Conservation (phyloP, 2,113 vertebrate genomes). For the Diadophis punctatus region DNA sequence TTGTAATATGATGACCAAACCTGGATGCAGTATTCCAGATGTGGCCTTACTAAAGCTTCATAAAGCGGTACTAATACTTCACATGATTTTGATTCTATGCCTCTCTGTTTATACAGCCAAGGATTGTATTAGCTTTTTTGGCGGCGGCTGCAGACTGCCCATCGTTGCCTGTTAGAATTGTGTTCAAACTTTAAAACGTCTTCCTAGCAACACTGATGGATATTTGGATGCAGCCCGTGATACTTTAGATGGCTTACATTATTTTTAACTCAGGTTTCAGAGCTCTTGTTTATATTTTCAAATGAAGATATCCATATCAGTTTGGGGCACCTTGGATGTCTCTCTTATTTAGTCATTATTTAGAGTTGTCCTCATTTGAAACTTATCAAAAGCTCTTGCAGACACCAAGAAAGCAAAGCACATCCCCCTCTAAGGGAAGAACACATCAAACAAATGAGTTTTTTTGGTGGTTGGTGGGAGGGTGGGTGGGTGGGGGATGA, state of each 20-base stretch:
- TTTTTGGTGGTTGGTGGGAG: not conserved
- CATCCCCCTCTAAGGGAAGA: not conserved
- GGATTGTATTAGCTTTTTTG: too few relatives aligned
- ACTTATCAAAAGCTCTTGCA: not conserved
- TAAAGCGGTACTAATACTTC: not conserved
- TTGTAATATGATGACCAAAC: not conserved
- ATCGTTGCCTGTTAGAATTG: not conserved
- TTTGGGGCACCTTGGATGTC: not conserved
- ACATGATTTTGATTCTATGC: not conserved
- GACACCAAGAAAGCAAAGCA: not conserved
- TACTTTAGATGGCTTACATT: not conserved
- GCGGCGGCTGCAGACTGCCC: too few relatives aligned
- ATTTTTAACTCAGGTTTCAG: too few relatives aligned
- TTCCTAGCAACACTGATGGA: not conserved
- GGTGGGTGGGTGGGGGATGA: not conserved
- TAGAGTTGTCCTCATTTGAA: not conserved
- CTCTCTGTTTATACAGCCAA: not conserved
- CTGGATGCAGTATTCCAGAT: not conserved
- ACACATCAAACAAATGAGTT: not conserved
- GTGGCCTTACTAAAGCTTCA: not conserved
- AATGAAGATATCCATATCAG: not conserved
- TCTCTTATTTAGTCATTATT: not conserved
- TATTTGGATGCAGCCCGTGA: not conserved
- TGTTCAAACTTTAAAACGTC: not conserved
- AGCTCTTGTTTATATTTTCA: not conserved